Evolutionary conservation across 2,888 invertebrate species (phyloP), one percentile per base, ranked within the genome.

Genomic region (Heliconius erato): DNA sequence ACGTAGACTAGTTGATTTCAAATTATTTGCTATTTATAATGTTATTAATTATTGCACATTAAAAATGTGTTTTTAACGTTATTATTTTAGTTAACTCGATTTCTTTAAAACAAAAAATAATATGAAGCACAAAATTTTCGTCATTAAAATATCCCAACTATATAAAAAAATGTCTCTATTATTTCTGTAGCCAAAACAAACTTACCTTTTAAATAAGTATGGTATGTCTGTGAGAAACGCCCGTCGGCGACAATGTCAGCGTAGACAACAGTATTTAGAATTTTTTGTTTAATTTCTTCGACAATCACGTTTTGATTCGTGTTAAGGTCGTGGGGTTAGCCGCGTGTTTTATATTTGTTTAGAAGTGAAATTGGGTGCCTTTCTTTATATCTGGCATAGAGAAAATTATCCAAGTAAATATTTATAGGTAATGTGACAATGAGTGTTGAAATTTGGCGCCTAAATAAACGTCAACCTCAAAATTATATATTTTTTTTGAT

Each of bases 181-280:
- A 32, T 32, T 54, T 59, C 5, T 19, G 1, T 79, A 44, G 14
- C 14, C 49, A 12, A 68, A 79, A 32, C 28, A 49, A 35, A 69
- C 72, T 16, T 71, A 32, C 65, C 65, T 23, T 74, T 35, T 44
- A 32, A 74, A 49, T 23, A 9, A 59, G 59, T 59, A 59, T 26
- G 44, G 65, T 69, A 67, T 28, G 85, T 77, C 87, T 92, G 94
- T 94, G 94, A 91, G 94, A 94, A 94, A 92, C 84, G 89, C 93
- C 94, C 91, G 87, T 89, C 90, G 93, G 94, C 93, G 92, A 93
- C 87, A 87, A 82, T 77, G 32, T 74, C 74, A 71, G 32, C 78
- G 74, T 74, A 79, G 80, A 82, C 88, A 86, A 86, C 87, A 87
- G 89, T 90, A 87, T 79, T 83, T 82, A 84, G 74, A 67, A 80